Evolutionary conservation across 2,113 vertebrate genomes (phyloP).

Genomic region (Gallinago media): DNA sequence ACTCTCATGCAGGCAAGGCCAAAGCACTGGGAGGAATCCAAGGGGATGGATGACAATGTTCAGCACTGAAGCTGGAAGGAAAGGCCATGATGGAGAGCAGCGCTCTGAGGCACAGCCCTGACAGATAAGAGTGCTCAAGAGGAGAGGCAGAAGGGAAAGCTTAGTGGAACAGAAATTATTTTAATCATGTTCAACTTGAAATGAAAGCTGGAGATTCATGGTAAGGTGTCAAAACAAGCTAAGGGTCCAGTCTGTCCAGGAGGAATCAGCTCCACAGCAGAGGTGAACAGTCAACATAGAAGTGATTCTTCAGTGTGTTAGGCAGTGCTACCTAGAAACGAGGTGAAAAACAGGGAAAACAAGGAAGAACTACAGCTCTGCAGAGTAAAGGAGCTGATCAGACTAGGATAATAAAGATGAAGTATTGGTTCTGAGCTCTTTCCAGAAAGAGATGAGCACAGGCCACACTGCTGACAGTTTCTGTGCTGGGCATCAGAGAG

Average conservation of each 20-base stretch:
- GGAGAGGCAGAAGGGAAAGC: not conserved
- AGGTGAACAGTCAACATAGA: not conserved
- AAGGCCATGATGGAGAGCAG: not conserved
- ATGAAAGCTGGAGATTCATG: not conserved
- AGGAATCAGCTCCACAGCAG: not conserved
- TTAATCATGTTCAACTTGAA: not conserved
- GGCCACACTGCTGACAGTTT: not conserved
- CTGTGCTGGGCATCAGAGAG: not conserved
- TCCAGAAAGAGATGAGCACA: not conserved
- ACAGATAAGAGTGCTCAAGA: not conserved
- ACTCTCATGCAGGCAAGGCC: accelerated
- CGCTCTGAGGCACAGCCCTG: not conserved
- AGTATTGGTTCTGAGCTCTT: not conserved
- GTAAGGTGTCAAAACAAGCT: not conserved
- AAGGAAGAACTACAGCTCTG: not conserved
- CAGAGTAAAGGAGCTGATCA: not conserved
- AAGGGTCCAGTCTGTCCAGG: not conserved
- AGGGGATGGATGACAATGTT: not conserved
- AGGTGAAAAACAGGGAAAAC: not conserved
- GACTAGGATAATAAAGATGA: not conserved
- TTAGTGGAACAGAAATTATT: not conserved
- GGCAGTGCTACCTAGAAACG: not conserved
- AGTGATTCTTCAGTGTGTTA: not conserved
- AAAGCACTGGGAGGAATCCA: not conserved
- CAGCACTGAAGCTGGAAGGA: not conserved